These are phyloP conservation scores for Microcebus lehilahytsara DNA, from an alignment of 2,113 vertebrate genomes.

Conservation along the genomic window DNA sequence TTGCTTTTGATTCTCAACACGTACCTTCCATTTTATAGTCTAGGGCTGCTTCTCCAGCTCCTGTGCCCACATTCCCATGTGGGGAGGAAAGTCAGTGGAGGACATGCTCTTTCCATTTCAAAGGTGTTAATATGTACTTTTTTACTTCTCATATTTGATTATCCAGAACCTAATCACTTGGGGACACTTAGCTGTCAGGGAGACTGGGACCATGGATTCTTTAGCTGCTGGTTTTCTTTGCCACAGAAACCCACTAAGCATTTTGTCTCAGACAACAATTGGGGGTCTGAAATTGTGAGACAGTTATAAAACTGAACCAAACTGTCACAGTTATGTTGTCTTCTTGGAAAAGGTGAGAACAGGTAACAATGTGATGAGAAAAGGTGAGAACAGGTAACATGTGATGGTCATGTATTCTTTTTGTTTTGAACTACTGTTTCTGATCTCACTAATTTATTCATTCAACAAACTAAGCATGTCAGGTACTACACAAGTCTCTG, in stretches of 20 bases:
- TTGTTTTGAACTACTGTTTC: background rate
- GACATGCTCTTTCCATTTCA: background rate
- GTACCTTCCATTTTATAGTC: background rate
- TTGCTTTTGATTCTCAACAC: background rate
- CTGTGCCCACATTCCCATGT: background rate
- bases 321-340: background rate
- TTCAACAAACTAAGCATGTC: background rate
- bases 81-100: background rate
- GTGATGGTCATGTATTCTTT: background rate
- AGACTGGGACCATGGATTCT: background rate
- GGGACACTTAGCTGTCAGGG: background rate
- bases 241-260: constrained; percentile 1
- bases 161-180: background rate
- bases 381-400: background rate
- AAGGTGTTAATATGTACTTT: background rate
- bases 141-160: background rate
- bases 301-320: background rate
- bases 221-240: background rate
- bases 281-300: background rate
- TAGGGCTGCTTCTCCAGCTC: background rate
- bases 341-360: constrained; percentile 6
- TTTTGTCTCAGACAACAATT: constrained; percentile 10
- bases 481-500: background rate
- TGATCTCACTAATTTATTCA: background rate
- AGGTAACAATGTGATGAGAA: background rate